phyloP scores from a whole-genome alignment of 1,140 invertebrate species.

The Metopolophium dirhodum region DNA sequence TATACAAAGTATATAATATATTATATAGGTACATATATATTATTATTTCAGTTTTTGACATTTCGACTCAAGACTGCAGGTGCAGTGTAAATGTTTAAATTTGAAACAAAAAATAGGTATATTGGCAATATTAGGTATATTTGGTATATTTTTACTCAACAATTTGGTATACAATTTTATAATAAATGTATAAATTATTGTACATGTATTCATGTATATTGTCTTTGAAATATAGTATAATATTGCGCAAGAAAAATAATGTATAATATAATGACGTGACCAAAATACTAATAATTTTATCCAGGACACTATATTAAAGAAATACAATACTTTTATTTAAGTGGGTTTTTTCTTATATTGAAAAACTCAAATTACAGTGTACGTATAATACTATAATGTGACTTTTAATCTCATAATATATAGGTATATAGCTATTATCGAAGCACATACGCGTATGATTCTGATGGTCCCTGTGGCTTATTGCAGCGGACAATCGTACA shows the following conservation, averaged over 20 bases:
- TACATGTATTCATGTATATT: too few species aligned
- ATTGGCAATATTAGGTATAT: not conserved
- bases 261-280: not conserved
- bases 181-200: not conserved
- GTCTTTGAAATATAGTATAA: too few species aligned
- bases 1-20: not conserved
- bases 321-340: not conserved
- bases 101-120: not conserved
- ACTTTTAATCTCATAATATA: constrained; percentile 1
- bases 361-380: not conserved
- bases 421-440: not conserved
- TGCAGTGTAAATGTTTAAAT: not conserved
- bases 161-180: not conserved
- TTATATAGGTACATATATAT: not conserved
- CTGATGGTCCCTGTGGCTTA: not conserved
- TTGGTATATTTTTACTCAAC: not conserved
- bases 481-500: not conserved
- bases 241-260: not conserved
- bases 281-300: not conserved
- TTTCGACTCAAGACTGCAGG: not conserved
- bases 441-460: constrained; percentile 5
- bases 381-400: not conserved
- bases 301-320: not conserved
- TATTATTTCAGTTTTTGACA: not conserved
- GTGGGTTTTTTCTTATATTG: not conserved